Base-by-base conservation (phyloP, 1,140 invertebrate species). In the Eupristina koningsbergeri region DNA sequence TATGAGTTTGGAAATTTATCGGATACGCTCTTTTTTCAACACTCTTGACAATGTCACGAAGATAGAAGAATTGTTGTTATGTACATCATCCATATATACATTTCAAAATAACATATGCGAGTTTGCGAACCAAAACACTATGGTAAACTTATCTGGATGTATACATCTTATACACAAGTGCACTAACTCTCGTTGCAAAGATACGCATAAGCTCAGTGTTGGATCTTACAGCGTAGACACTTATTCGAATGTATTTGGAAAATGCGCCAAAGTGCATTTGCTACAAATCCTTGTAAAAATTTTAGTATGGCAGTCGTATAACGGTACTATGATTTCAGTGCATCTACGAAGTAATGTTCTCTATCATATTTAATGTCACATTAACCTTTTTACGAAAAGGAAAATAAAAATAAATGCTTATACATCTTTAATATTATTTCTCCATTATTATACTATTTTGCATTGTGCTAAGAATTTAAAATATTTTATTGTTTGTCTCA, bases 201-300 rank as follows among this genome's bases (percentile, higher is more conserved):
- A 71, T n/a, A 71, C 13, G 39, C 11, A 11, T 6, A 41, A 67
- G 31, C 15, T 36, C 11, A n/a, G 67, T 5, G 22, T 39, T 6
- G 8, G 36, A 22, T 41, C 29, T 71, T 7, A 41, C 9, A 11
- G 3, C 13, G 13, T 7, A 39, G 5, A 69, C 19, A 69, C 67
- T 26, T 39, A 34, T 71, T 71, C 19, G 7, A 69, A 69, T 39
- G 15, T 69, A 69, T 69, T 69, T 69, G 34, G 11, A 71, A 71
- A 71, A 71, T n/a, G 3, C 19, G 26, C 22, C 3, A 58, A 71
- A 41, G 29, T 64, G 61, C 29, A 71, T 71, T 41, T 39, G 36
- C 67, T 41, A 71, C 67, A 71, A 41, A 71, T 17, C 15, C 36
- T 22, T 41, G 36, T 71, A 41, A 71, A 71, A 71, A n/a, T 41